Percentiles rank a stretch among this genome's conserved stretches.
phyloP scores from a whole-genome alignment of 2,888 invertebrate genomes.

The Poecilus cupreus region DNA sequence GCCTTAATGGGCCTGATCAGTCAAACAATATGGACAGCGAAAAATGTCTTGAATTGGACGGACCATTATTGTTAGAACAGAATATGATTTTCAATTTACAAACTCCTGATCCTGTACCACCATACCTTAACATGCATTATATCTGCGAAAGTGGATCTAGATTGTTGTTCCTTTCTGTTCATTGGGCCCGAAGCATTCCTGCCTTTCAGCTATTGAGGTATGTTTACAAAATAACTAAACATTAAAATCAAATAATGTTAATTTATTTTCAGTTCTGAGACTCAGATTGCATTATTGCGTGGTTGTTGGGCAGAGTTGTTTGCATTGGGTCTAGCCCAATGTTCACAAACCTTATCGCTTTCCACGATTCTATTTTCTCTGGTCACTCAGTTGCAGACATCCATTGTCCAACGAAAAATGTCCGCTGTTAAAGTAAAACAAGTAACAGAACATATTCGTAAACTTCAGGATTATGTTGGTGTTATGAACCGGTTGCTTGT shows the following conservation, averaged over 20 bases:
- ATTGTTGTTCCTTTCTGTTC: constrained; percentile 90
- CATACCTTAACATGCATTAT: constrained; percentile 94
- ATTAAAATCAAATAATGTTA: constrained; percentile 62
- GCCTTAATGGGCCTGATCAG: constrained; percentile 69
- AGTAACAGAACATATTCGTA: constrained; percentile 86
- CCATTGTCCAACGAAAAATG: constrained; percentile 84
- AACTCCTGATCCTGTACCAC: constrained; percentile 86
- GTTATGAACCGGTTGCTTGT: constrained; percentile 84
- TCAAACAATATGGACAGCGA: constrained; percentile 66
- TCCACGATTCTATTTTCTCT: constrained; percentile 88
- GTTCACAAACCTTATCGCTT: constrained; percentile 85
- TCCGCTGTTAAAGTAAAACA: constrained; percentile 84
- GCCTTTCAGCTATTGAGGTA: constrained; percentile 88
- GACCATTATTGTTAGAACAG: constrained; percentile 81
- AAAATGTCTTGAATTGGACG: constrained; percentile 73
- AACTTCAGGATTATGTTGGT: constrained; percentile 88
- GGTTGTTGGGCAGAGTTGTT: constrained; percentile 96
- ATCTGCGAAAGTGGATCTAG: constrained; percentile 96
- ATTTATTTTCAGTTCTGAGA: constrained; percentile 79
- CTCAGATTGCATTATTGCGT: constrained; percentile 88
- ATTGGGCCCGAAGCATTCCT: constrained; percentile 91
- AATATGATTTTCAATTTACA: constrained; percentile 85
- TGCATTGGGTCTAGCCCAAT: constrained; percentile 92
- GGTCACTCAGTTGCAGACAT: constrained; percentile 86
- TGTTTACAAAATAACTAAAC: neutral